These are phyloP conservation scores for Pseudomugil gertrudae DNA, from an alignment of 2,797 vertebrate genomes.

Conservation along the genomic window DNA sequence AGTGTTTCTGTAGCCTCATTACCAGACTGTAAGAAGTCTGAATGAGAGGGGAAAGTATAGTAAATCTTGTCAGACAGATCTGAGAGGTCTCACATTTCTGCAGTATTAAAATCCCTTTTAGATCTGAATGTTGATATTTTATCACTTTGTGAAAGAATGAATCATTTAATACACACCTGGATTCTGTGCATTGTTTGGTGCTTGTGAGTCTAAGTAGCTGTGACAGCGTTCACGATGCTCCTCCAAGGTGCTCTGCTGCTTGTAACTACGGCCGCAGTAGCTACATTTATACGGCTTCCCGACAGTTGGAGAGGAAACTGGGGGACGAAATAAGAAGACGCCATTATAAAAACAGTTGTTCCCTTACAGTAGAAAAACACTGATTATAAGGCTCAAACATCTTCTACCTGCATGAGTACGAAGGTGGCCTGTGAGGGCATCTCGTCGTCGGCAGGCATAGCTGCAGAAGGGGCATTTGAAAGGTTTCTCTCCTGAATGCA, in stretches of 20 bases:
- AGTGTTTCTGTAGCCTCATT: too few species aligned
- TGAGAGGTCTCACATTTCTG: too few species aligned
- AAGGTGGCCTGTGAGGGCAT: conserved; percentile 94
- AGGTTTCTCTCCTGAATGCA: conserved; percentile 97
- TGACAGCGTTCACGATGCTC: conserved; percentile 96
- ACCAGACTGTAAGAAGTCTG: too few species aligned
- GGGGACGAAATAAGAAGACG: conserved; percentile 25
- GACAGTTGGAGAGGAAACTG: conserved; percentile 94
- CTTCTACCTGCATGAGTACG: conserved; percentile 93
- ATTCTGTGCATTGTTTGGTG: conserved; percentile 60
- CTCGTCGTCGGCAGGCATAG: conserved; percentile 93
- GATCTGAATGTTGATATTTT: conserved; percentile 10
- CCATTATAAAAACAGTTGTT: not conserved
- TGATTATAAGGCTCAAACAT: conserved; percentile 2
- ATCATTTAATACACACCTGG: conserved; percentile 51
- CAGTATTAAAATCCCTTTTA: conserved; percentile 1
- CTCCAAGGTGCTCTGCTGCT: conserved; percentile 95
- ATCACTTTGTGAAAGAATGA: conserved; percentile 5
- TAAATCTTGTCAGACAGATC: too few species aligned
- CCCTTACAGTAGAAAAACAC: not conserved
- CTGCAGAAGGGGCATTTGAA: conserved; percentile 98
- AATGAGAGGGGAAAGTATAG: too few species aligned
- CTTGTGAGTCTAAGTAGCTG: conserved; percentile 87
- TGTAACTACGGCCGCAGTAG: conserved; percentile 97
- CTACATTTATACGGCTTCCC: conserved; percentile 98